Percentiles rank a stretch among this genome's conserved stretches.
These are phyloP conservation scores for Eurystomus gularis DNA, from an alignment of 2,113 vertebrate genomes.

Conservation along the genomic window DNA sequence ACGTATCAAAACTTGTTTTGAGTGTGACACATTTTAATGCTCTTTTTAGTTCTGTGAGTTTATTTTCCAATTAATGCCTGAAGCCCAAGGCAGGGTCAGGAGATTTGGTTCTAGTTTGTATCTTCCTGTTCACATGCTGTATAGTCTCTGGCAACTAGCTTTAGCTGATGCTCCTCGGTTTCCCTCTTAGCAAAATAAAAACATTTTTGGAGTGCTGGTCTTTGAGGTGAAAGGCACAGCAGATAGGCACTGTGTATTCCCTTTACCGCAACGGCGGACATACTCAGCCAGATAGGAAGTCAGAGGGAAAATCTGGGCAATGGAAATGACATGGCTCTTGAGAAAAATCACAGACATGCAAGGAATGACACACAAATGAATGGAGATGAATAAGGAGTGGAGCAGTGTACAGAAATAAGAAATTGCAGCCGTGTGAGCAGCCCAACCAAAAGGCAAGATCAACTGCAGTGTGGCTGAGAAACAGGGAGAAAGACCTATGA, in stretches of 20 bases:
- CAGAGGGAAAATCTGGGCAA: background rate
- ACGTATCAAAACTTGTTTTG: background rate
- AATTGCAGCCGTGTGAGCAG: background rate
- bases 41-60: background rate
- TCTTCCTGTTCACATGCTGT: background rate
- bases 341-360: background rate
- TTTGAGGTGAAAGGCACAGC: background rate
- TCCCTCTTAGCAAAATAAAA: background rate
- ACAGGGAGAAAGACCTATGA: background rate
- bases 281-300: background rate
- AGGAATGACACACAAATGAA: background rate
- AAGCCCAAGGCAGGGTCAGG: background rate
- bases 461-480: background rate
- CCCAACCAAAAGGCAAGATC: background rate
- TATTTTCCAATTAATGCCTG: background rate
- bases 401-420: background rate
- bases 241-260: background rate
- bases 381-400: background rate
- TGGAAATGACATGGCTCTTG: background rate
- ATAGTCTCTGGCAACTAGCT: background rate
- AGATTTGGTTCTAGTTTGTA: background rate
- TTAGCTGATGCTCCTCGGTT: background rate
- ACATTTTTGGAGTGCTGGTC: background rate
- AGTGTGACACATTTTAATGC: background rate
- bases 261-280: background rate